A percentile compares a stretch with the other conserved stretches of the same genome.
Evolutionary conservation across 2,797 vertebrate species (phyloP).

Genomic region (Sebastes itinus): DNA sequence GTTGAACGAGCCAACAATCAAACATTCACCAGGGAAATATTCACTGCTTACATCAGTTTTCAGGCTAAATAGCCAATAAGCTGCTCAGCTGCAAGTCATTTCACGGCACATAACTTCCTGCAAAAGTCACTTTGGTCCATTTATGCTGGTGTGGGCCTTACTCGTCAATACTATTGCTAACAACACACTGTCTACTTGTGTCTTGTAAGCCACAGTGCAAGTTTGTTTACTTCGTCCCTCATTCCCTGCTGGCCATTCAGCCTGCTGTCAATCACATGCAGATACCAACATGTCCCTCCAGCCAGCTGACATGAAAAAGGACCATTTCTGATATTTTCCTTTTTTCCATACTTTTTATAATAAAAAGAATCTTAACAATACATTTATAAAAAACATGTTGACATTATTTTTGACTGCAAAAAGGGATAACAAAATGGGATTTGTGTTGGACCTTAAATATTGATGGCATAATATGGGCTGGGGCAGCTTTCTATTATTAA

Average conservation of each 20-base stretch:
- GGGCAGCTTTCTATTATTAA: neutral
- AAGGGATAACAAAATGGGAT: neutral
- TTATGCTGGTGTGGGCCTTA: neutral
- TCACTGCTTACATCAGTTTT: neutral
- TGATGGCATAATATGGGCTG: neutral
- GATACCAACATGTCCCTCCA: neutral
- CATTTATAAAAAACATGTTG: neutral
- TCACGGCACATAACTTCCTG: neutral
- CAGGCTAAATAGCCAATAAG: neutral
- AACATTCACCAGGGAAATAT: neutral
- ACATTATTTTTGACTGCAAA: neutral
- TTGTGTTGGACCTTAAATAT: neutral
- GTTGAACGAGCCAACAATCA: neutral
- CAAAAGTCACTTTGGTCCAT: neutral
- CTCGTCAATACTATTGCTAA: neutral
- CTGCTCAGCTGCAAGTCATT: neutral
- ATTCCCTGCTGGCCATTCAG: neutral
- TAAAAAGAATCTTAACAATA: neutral
- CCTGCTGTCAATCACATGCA: neutral
- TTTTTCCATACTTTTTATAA: neutral
- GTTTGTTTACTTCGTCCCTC: neutral
- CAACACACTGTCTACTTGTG: neutral
- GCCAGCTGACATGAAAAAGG: neutral
- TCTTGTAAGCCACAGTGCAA: neutral
- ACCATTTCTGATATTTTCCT: neutral